Base-by-base conservation (phyloP, 2,797 vertebrate genomes). In the Aphelocoma californica region DNA sequence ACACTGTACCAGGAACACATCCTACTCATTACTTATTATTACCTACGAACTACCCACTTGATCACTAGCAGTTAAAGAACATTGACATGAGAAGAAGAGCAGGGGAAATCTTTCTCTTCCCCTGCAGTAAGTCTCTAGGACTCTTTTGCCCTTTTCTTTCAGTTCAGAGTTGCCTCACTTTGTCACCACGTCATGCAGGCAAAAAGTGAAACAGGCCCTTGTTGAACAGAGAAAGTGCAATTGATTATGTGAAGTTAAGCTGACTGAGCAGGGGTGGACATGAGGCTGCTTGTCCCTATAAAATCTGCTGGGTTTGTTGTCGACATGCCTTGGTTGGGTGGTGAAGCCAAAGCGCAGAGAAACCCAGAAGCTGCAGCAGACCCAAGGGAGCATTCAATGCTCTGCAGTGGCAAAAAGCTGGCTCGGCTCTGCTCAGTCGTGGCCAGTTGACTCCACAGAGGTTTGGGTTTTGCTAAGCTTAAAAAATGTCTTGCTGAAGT, bases 161-260 rank as follows among this genome's bases (percentile, higher is more conserved):
- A 1, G 14, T 34, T 53, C 14, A 5, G 13, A 19, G 24, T 28
- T 34, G 9, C 15, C n/a, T 89, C 40, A 24, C 18, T 57, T 42
- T 28, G 36, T 45, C 14, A 1, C 58, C 51, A 6, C 0, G 0
- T 72, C 44, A 8, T 0, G 2, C 25, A 47, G 48, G 7, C 36
- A 7, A n/a, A 44, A 34, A 47, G 48, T 9, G 51, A n/a, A 80
- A 44, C 1, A 7, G 56, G 61, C 23, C 44, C 16, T 50, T 40
- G 25, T 25, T 66, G 56, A 82, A n/a, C 19, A 31, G 58, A 15
- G 3, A 8, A 7, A 50, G 69, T 18, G 23, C 51, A 36, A 16
- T 2, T 40, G 36, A 34, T 51, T 16, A 50, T 2, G 16, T 36
- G 64, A 32, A 2, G 2, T 57, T 81, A 48, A 93, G 40, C 24